Percentiles rank a stretch among this genome's conserved stretches.
Evolutionary conservation across 2,113 vertebrate species (phyloP).

Genomic region (Lucifuga dentata): DNA sequence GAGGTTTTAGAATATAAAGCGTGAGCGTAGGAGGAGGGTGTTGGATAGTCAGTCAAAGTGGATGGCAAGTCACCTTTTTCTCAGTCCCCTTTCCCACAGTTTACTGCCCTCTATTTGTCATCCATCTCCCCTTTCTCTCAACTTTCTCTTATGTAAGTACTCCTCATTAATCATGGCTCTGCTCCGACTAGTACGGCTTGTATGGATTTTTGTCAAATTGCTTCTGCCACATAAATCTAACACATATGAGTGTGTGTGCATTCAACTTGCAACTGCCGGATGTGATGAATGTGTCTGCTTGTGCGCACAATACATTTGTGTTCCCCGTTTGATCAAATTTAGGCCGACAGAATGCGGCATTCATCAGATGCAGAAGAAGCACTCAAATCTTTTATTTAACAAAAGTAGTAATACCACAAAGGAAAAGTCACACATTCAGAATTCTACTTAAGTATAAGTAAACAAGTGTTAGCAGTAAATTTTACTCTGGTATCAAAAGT

Average conservation of each 20-base stretch:
- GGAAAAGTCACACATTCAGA: too few species aligned
- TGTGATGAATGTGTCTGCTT: conserved; percentile 62
- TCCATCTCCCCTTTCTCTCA: conserved; percentile 54
- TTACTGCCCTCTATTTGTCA: conserved; percentile 62
- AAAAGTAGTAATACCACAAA: too few species aligned
- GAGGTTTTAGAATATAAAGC: conserved; percentile 41
- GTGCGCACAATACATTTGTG: conserved; percentile 30
- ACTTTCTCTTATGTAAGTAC: conserved; percentile 71
- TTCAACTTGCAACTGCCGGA: conserved; percentile 65
- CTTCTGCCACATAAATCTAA: conserved; percentile 74
- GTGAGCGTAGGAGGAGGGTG: conserved; percentile 19
- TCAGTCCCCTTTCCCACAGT: conserved; percentile 47
- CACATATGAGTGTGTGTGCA: conserved; percentile 69
- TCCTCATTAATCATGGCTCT: conserved; percentile 69
- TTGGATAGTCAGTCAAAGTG: conserved; percentile 58
- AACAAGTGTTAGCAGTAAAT: too few species aligned
- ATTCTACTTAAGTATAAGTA: too few species aligned
- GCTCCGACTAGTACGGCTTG: conserved; percentile 55
- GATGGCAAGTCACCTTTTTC: conserved; percentile 38
- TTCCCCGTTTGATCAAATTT: too few species aligned
- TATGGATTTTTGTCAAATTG: conserved; percentile 78
- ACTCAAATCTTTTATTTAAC: too few species aligned
- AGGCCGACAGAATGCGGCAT: too few species aligned
- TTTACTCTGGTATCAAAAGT: too few species aligned
- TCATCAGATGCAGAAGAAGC: too few species aligned